Conservation (phyloP, 1,140 invertebrate genomes). For the Pseudomyrmex pallidus region DNA sequence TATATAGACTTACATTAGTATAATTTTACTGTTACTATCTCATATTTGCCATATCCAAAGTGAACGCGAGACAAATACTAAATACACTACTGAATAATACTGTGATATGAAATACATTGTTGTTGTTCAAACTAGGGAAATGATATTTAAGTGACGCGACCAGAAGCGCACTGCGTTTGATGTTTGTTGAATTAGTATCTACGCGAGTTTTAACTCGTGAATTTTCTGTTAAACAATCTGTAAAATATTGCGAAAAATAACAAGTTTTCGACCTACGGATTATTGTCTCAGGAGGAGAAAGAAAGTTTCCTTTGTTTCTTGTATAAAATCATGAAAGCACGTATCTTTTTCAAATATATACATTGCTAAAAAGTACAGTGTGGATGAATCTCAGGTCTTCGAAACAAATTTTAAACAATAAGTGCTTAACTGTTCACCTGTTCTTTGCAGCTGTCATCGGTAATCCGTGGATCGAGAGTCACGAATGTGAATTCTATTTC, state of each 20-base stretch:
- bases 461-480: conserved; percentile 66
- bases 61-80: conserved; percentile 82
- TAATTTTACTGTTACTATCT: conserved; percentile 85
- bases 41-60: conserved; percentile 85
- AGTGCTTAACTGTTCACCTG: conserved; percentile 78
- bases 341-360: conserved; percentile 37
- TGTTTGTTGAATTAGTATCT: conserved; percentile 81
- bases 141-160: conserved; percentile 75
- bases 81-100: conserved; percentile 84
- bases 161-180: conserved; percentile 78
- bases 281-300: conserved; percentile 35
- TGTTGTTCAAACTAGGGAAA: conserved; percentile 83
- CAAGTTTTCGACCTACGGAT: conserved; percentile 69
- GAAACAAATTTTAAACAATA: conserved; percentile 74
- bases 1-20: conserved; percentile 84
- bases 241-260: conserved; percentile 53
- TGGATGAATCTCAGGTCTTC: conserved; percentile 78
- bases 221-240: conserved; percentile 78
- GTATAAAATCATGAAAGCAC: conserved; percentile 8
- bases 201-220: conserved; percentile 77
- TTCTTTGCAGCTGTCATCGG: conserved; percentile 73
- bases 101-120: conserved; percentile 85
- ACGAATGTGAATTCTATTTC: conserved; percentile 52
- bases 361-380: conserved; percentile 77
- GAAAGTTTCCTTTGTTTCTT: conserved; percentile 67